A percentile compares a stretch with the other conserved stretches of the same genome.
Evolutionary conservation across 2,113 vertebrate genomes (phyloP).

Genomic region (Pavo muticus): DNA sequence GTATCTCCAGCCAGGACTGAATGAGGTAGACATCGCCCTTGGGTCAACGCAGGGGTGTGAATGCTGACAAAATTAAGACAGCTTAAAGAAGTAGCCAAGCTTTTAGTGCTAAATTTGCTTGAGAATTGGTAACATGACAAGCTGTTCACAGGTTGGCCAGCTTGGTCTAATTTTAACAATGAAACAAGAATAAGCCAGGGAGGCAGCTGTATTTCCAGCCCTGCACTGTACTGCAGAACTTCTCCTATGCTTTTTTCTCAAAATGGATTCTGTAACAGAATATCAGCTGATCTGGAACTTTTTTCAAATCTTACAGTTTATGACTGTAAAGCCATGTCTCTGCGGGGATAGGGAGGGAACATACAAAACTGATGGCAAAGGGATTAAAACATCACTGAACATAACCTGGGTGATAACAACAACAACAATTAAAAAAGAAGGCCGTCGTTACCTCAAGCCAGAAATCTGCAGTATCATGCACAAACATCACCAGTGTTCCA

Average conservation of each 20-base stretch:
- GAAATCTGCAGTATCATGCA: constrained; percentile 92
- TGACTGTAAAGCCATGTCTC: not conserved
- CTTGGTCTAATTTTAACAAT: not conserved
- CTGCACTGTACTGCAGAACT: not conserved
- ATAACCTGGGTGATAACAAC: not conserved
- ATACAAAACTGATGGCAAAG: not conserved
- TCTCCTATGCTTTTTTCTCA: not conserved
- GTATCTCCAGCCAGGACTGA: not conserved
- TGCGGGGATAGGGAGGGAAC: not conserved
- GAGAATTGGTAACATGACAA: not conserved
- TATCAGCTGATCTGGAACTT: not conserved
- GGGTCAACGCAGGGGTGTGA: not conserved
- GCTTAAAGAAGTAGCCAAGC: not conserved
- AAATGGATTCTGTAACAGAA: not conserved
- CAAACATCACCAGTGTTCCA: constrained; percentile 89
- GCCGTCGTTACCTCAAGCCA: constrained; percentile 87
- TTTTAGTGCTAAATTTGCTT: not conserved
- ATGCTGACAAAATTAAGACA: not conserved
- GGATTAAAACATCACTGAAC: not conserved
- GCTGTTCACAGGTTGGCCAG: not conserved
- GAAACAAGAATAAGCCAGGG: not conserved
- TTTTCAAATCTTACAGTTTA: not conserved
- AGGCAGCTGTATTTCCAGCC: not conserved
- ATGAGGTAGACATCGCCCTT: not conserved
- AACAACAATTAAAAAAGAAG: not conserved